Conservation (phyloP, 2,888 invertebrate species). For the Chymomyza amoena region DNA sequence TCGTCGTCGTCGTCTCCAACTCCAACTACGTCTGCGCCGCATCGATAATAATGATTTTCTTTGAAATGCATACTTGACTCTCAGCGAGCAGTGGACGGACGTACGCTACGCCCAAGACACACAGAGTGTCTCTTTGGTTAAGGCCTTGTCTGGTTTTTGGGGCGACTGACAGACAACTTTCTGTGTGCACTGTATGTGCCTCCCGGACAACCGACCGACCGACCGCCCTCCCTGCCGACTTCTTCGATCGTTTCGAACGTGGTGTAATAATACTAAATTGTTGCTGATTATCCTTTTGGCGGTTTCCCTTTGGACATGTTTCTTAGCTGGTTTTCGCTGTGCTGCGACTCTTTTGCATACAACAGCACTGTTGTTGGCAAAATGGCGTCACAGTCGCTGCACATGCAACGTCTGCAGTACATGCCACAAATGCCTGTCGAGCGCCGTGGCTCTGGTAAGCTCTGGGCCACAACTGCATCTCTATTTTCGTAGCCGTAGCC, state of each 20-base stretch:
- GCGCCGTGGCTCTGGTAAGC: constrained; percentile 2
- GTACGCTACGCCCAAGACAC: constrained; percentile 15
- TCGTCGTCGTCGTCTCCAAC: constrained; percentile 28
- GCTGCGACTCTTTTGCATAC: constrained; percentile 60
- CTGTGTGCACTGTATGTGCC: constrained; percentile 43
- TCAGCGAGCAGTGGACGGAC: constrained; percentile 8
- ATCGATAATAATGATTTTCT: constrained; percentile 74
- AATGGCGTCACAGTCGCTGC: constrained; percentile 75
- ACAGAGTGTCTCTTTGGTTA: constrained; percentile 9
- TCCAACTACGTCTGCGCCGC: constrained; percentile 30
- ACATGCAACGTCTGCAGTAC: constrained; percentile 49
- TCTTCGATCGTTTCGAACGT: constrained; percentile 70
- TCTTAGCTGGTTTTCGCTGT: constrained; percentile 22
- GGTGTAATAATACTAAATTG: constrained; percentile 79
- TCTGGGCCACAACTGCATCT: neutral
- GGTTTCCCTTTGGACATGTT: constrained; percentile 72
- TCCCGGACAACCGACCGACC: neutral
- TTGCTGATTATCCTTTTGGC: constrained; percentile 79
- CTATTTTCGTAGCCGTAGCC: neutral
- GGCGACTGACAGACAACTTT: constrained; percentile 64
- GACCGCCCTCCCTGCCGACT: neutral
- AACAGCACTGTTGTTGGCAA: constrained; percentile 37
- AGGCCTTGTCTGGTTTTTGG: constrained; percentile 19
- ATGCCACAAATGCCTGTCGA: constrained; percentile 9
- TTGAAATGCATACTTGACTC: constrained; percentile 67